A percentile compares a stretch with the other conserved stretches of the same genome.
These are phyloP conservation scores for Gymnorhina tibicen DNA, from an alignment of 2,113 vertebrate species.

Conservation along the genomic window DNA sequence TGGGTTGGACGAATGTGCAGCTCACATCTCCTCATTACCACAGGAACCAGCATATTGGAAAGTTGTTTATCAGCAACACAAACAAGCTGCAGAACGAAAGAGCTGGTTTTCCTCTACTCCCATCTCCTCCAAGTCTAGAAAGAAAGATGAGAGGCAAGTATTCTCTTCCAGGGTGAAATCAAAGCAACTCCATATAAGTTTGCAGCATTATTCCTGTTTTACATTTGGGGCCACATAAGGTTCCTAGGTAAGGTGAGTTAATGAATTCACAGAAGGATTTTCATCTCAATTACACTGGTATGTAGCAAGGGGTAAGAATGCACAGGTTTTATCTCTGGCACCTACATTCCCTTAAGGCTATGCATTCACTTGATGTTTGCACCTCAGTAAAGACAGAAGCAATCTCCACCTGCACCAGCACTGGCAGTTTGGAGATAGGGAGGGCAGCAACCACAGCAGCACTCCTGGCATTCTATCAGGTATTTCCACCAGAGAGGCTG, in stretches of 20 bases:
- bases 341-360: slow-evolving; percentile 70
- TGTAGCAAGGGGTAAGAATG: background rate
- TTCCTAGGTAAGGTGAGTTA: background rate
- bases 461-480: slow-evolving; percentile 63
- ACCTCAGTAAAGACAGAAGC: slow-evolving; percentile 71
- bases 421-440: slow-evolving; percentile 61
- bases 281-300: background rate
- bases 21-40: background rate
- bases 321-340: background rate
- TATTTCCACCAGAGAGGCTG: slow-evolving; percentile 26
- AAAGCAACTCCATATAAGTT: background rate
- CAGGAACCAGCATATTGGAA: background rate
- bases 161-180: background rate
- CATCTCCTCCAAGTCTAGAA: background rate
- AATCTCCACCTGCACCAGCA: slow-evolving; percentile 69
- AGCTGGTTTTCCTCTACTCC: background rate
- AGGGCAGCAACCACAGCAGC: slow-evolving; percentile 73
- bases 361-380: slow-evolving; percentile 40
- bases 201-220: background rate
- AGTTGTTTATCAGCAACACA: background rate
- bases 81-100: background rate
- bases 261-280: background rate
- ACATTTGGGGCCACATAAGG: background rate
- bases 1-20: accelerated
- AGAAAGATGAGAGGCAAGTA: background rate